phyloP scores from a whole-genome alignment of 2,797 vertebrate species.

The Sternarchorhynchus goeldii region DNA sequence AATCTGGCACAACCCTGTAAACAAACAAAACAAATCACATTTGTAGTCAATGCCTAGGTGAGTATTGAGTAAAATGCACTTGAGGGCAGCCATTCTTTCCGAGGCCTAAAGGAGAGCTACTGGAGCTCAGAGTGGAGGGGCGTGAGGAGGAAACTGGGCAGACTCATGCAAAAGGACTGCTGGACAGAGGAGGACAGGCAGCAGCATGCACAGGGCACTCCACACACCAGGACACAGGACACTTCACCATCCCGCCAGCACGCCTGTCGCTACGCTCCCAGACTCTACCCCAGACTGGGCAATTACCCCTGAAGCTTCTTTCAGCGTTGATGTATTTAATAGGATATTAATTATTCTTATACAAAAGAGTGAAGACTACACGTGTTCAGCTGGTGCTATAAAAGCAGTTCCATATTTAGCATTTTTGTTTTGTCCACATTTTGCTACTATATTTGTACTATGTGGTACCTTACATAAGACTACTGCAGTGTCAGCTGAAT shows the following conservation, averaged over 20 bases:
- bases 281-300: no score
- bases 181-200: conserved; percentile 15
- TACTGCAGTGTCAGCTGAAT: not conserved
- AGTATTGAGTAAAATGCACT: conserved; percentile 20
- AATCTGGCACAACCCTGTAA: conserved; percentile 28
- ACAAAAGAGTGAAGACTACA: no score
- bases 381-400: no score
- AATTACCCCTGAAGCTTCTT: no score
- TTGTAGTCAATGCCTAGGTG: conserved; percentile 4
- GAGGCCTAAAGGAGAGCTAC: conserved; percentile 5
- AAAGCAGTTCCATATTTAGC: no score
- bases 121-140: conserved; percentile 22
- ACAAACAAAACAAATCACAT: not conserved
- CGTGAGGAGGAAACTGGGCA: conserved; percentile 5
- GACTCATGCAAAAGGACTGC: conserved; percentile 28
- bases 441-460: not conserved
- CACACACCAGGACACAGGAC: conserved; percentile 39
- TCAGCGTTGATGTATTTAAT: no score
- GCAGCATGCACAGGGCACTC: conserved; percentile 38
- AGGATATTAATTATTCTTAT: no score
- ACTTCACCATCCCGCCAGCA: not conserved
- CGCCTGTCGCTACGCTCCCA: not conserved
- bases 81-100: conserved; percentile 6
- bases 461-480: not conserved
- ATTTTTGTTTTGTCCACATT: not conserved